Evolutionary conservation across 2,888 invertebrate genomes (phyloP).

Genomic region (Diarsia brunnea): DNA sequence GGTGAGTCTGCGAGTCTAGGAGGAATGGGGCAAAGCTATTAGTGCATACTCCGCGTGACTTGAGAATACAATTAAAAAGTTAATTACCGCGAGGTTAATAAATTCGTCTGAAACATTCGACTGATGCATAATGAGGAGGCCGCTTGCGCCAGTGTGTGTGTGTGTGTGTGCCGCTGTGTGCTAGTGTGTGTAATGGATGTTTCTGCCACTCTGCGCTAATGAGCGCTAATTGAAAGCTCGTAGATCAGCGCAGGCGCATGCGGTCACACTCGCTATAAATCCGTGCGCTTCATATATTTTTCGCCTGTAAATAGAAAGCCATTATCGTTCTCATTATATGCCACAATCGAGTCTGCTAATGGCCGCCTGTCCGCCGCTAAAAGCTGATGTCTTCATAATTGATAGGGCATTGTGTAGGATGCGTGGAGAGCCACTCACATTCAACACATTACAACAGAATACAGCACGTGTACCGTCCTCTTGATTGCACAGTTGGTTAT

Average conservation of each 20-base stretch:
- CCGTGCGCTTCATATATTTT: conserved; percentile 39
- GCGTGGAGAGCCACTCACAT: conserved; percentile 11
- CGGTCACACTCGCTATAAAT: conserved; percentile 38
- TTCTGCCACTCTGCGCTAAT: conserved; percentile 45
- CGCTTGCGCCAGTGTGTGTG: neutral
- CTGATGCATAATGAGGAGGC: conserved; percentile 34
- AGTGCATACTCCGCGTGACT: conserved; percentile 38
- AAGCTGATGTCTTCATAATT: conserved; percentile 30
- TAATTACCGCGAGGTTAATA: conserved; percentile 45
- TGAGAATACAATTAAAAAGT: conserved; percentile 48
- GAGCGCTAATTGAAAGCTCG: conserved; percentile 57
- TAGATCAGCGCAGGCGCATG: conserved; percentile 51
- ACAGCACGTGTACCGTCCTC: neutral
- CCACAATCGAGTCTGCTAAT: conserved; percentile 41
- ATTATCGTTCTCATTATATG: conserved; percentile 50
- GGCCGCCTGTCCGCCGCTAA: conserved; percentile 29
- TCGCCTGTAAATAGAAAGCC: conserved; percentile 48
- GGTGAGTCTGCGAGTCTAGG: conserved; percentile 5
- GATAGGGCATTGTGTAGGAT: conserved; percentile 13
- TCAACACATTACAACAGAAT: conserved; percentile 12
- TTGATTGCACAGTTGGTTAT: neutral
- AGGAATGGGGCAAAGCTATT: conserved; percentile 29
- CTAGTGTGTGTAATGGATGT: conserved; percentile 31
- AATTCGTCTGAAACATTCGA: conserved; percentile 46
- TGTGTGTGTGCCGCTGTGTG: neutral